A percentile compares a stretch with the other conserved stretches of the same genome.
These are phyloP conservation scores for Megaceryle maxima DNA, from an alignment of 2,113 vertebrate genomes.

Conservation along the genomic window DNA sequence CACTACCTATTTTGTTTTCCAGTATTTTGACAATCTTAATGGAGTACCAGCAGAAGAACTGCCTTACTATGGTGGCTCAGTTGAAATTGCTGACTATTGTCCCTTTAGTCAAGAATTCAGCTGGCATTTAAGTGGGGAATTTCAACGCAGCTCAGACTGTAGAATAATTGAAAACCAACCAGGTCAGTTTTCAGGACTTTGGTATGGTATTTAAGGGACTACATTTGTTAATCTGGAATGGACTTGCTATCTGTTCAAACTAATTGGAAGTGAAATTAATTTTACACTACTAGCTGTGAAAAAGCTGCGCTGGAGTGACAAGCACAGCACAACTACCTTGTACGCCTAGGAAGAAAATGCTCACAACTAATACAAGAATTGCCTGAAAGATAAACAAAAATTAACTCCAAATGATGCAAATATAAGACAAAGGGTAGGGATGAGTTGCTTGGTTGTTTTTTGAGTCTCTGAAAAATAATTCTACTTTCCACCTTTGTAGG, in stretches of 20 bases:
- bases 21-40: constrained; percentile 93
- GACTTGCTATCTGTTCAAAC: background rate
- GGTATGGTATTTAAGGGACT: background rate
- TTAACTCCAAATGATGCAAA: background rate
- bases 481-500: background rate
- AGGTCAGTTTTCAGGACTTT: constrained; percentile 73
- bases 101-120: constrained; percentile 98
- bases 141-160: constrained; percentile 95
- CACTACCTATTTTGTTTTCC: background rate
- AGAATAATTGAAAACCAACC: constrained; percentile 91
- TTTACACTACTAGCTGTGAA: background rate
- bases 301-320: background rate
- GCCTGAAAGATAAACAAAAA: background rate
- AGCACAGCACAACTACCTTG: background rate
- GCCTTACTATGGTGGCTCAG: constrained; percentile 89
- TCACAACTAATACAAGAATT: background rate
- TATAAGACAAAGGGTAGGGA: background rate
- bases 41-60: constrained; percentile 82
- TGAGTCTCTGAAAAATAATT: background rate
- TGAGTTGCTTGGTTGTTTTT: background rate
- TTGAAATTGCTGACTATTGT: constrained; percentile 97
- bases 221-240: background rate
- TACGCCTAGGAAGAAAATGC: background rate
- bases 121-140: constrained; percentile 94
- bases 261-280: background rate